Conservation (phyloP, 2,888 invertebrate genomes). For the Epicampocera succincta region DNA sequence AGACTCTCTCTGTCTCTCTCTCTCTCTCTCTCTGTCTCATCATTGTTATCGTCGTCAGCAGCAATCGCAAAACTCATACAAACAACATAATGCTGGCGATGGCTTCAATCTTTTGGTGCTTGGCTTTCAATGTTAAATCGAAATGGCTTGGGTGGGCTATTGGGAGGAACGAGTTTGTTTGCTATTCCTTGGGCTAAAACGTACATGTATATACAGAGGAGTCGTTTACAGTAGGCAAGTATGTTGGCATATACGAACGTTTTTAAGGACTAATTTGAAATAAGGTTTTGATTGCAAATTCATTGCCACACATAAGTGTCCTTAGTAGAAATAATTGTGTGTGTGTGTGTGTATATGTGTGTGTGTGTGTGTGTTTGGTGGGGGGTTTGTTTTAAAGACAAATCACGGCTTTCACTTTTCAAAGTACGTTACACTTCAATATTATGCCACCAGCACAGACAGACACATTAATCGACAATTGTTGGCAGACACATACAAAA, state of each 20-base stretch:
- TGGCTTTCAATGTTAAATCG: neutral
- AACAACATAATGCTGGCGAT: constrained; percentile 40
- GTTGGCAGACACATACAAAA: constrained; percentile 23
- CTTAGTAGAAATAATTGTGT: too few relatives aligned
- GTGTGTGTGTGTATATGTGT: constrained; percentile 4
- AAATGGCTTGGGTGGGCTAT: constrained; percentile 7
- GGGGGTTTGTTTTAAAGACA: constrained; percentile 29
- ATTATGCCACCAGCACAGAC: constrained; percentile 8
- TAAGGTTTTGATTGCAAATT: constrained; percentile 55
- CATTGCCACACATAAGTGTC: constrained; percentile 39
- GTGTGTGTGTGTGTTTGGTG: constrained; percentile 19
- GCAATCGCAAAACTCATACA: constrained; percentile 10
- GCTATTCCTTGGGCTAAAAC: constrained; percentile 59
- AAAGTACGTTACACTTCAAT: constrained; percentile 58
- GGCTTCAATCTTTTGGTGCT: constrained; percentile 48
- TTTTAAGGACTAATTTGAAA: constrained; percentile 25
- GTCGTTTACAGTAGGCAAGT: too few relatives aligned
- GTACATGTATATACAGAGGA: too few relatives aligned
- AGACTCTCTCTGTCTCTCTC: too few relatives aligned
- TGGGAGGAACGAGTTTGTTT: constrained; percentile 19
- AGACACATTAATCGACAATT: neutral
- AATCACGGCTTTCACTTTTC: constrained; percentile 67
- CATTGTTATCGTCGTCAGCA: constrained; percentile 30
- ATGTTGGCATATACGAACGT: neutral
- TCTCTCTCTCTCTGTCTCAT: too few relatives aligned